Evolutionary conservation across 2,797 vertebrate species (phyloP).

Genomic region (Octomys mimax): DNA sequence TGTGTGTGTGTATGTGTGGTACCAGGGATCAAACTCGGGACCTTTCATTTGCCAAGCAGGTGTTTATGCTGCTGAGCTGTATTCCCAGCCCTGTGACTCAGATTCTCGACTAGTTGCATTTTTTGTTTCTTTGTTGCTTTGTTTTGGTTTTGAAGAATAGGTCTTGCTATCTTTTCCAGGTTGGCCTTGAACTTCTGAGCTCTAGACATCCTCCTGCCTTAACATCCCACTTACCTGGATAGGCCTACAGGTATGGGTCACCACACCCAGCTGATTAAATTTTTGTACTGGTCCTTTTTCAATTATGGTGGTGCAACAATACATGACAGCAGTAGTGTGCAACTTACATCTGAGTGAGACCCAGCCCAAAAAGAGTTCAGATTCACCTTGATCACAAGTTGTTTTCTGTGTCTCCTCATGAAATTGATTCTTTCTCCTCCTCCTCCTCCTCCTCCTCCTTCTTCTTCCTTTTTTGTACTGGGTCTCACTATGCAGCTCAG

Average conservation of each 20-base stretch:
- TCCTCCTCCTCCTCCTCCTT: no score
- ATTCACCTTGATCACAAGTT: neutral
- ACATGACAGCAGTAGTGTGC: neutral
- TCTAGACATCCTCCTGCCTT: neutral
- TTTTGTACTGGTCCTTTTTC: neutral
- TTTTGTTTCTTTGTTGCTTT: neutral
- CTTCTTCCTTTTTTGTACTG: no score
- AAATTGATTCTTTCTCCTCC: neutral
- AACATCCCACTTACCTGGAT: neutral
- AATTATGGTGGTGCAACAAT: neutral
- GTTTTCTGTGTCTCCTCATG: fast-evolving
- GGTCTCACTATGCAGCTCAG: no score
- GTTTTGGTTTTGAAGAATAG: no score
- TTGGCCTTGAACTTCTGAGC: neutral
- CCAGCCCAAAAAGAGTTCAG: neutral
- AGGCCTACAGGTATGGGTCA: neutral
- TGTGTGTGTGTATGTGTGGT: no score
- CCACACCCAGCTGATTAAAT: neutral
- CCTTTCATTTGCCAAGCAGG: no score
- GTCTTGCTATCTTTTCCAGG: neutral
- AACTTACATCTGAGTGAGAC: neutral
- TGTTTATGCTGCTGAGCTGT: no score
- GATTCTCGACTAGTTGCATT: neutral
- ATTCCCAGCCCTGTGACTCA: no score
- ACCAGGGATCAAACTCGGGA: no score